phyloP scores from a whole-genome alignment of 2,888 invertebrate genomes.

The Melanostoma scalare region DNA sequence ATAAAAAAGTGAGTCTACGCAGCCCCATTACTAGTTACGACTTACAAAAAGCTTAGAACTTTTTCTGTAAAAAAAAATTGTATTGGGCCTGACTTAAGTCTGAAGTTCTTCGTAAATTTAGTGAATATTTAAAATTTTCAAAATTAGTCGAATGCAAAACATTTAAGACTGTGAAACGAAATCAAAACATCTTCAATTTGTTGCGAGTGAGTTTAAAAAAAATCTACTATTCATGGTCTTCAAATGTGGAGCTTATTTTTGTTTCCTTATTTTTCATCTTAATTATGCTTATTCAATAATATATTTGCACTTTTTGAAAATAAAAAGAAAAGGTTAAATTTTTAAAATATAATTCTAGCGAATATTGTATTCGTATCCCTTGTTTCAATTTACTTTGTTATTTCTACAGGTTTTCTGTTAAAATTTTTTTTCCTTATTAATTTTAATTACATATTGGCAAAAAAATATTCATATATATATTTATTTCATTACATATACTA shows the following conservation, averaged over 20 bases:
- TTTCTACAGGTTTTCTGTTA: conserved; percentile 52
- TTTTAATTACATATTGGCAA: conserved; percentile 47
- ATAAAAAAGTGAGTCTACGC: no score
- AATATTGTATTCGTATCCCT: conserved; percentile 81
- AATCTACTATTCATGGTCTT: background rate
- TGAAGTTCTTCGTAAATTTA: no score
- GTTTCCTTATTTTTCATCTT: conserved; percentile 7
- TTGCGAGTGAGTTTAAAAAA: no score
- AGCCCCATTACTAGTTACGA: no score
- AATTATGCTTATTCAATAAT: conserved; percentile 8
- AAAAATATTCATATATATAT: conserved; percentile 49
- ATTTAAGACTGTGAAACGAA: no score
- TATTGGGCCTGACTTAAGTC: no score
- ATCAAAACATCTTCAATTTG: no score
- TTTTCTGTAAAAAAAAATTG: no score
- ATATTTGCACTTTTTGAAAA: conserved; percentile 52
- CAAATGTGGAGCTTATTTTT: conserved; percentile 25
- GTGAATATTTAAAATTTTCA: no score
- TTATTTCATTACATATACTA: conserved; percentile 17
- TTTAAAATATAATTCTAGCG: conserved; percentile 73
- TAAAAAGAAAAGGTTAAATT: conserved; percentile 14
- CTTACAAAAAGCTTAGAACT: no score
- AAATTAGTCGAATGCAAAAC: no score
- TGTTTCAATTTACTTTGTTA: conserved; percentile 81
- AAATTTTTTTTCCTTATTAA: conserved; percentile 2